Evolutionary conservation across 2,888 invertebrate genomes (phyloP).

Genomic region (Gibbula magus): DNA sequence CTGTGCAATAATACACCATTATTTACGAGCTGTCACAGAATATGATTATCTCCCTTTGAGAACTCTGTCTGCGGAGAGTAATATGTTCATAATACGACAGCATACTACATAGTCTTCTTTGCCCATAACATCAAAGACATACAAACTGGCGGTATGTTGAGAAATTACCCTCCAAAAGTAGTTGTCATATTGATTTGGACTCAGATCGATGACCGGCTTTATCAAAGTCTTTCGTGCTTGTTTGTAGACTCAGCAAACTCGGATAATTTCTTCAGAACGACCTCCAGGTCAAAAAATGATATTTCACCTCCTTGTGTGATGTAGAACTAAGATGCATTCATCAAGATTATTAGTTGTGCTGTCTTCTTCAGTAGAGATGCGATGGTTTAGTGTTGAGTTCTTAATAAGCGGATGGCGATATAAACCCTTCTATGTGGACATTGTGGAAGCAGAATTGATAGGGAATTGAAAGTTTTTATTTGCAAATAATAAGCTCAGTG

Average conservation of each 20-base stretch:
- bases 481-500: too few relatives aligned
- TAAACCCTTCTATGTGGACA: too few relatives aligned
- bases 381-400: too few relatives aligned
- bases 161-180: neutral
- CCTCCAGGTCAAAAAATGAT: neutral
- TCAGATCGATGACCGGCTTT: neutral
- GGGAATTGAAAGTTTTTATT: too few relatives aligned
- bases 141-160: neutral
- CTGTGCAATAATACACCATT: neutral
- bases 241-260: neutral
- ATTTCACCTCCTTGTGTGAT: neutral
- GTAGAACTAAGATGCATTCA: neutral
- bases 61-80: neutral
- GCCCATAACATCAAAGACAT: neutral
- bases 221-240: slow-evolving; percentile 7
- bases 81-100: neutral
- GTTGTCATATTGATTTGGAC: neutral
- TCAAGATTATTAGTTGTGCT: neutral
- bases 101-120: neutral
- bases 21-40: neutral
- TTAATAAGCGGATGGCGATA: too few relatives aligned
- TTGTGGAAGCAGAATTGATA: too few relatives aligned
- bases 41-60: neutral
- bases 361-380: too few relatives aligned
- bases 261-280: neutral